Evolutionary conservation across 1,140 invertebrate species (phyloP), one percentile per base, ranked within the genome.

Genomic region (Laodelphax striatellus): DNA sequence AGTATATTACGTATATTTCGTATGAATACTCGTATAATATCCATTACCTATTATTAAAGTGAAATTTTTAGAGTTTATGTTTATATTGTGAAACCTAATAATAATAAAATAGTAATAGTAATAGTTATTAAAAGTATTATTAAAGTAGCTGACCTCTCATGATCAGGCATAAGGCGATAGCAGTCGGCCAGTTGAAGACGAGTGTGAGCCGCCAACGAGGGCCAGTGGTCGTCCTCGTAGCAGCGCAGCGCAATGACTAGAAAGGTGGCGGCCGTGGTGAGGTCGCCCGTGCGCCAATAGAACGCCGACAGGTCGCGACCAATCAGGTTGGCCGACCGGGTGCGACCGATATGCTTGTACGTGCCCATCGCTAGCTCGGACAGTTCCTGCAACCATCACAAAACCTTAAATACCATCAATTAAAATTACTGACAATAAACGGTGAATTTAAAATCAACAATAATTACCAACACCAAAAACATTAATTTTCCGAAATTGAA

Each of bases 301-400:
- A 97, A 95, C 24, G 84, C 79, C 0, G 94, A 93, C 17, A 98
- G 72, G 70, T 96, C 89, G 62, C 86, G 80, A 0, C 94, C 94
- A 60, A 97, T 88, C 16, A 89, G 78, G 54, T 92, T 80, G 0
- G 94, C 94, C 42, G 84, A 91, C 62, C 92, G 76, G 58, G 90
- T 78, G 52, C 92, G 81, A 8, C 91, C 85, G 65, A 97, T 93
- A 74, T 97, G 93, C 72, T 98, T 98, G 69, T 92, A 97, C 0
- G 94, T 97, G 46, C 94, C 92, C 82, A 97, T 95, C 0, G 94
- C 92, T 60, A 97, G 75, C 74, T 98, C 95, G 9, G 92, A 90
- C 46, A 97, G 75, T 72, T 97, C 94, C 81, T 83, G 64, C 53
- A 71, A 70, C 63, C 4, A 38, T 9, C 2, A 38, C 6, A 2